Evolutionary conservation across 1,140 invertebrate species (phyloP), one percentile per base, ranked within the genome.

Genomic region (Oreohelix idahoensis): DNA sequence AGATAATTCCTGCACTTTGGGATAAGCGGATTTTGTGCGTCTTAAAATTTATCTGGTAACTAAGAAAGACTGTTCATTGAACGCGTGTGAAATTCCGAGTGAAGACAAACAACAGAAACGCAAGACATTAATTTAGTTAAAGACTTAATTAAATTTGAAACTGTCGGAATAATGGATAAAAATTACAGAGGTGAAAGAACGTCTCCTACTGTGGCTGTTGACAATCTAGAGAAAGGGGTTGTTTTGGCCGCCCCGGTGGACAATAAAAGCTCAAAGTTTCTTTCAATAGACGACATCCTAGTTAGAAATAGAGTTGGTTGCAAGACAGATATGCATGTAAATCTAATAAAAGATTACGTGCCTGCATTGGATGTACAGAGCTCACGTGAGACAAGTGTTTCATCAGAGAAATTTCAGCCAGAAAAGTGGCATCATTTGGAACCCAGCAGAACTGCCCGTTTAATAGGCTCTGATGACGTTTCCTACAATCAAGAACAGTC

Each of bases 261-360:
- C 26, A 45, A n/a, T 42, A 42, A 39, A 73, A 73, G 38, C n/a
- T 73, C 29, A 73, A 73, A 73, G 38, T 73, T 73, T 26, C 71
- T 73, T 39, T 73, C 71, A 23, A 73, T 73, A 39, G 36, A 73
- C 8, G 71, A 73, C 39, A 73, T 73, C 1, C 26, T 73, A 26
- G 23, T 73, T 73, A 32, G 38, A 11, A 32, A 73, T 26, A 42
- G 11, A 26, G 11, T 39, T n/a, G 38, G 38, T 42, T 26, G 8
- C 23, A 73, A 20, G 20, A 42, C 36, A 45, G 29, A 32, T 66
- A 29, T 32, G 11, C 23, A 66, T 29, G 11, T 66, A 2, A 66
- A 32, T 66, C 1, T 5, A 5, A 35, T 23, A 5, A 32, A 10
- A 29, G 29, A 23, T 32, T 1, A 32, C n/a, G 17, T 17, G 8